A percentile compares a stretch with the other conserved stretches of the same genome.
Evolutionary conservation across 2,888 invertebrate species (phyloP).

Genomic region (Machimus atricapillus): DNA sequence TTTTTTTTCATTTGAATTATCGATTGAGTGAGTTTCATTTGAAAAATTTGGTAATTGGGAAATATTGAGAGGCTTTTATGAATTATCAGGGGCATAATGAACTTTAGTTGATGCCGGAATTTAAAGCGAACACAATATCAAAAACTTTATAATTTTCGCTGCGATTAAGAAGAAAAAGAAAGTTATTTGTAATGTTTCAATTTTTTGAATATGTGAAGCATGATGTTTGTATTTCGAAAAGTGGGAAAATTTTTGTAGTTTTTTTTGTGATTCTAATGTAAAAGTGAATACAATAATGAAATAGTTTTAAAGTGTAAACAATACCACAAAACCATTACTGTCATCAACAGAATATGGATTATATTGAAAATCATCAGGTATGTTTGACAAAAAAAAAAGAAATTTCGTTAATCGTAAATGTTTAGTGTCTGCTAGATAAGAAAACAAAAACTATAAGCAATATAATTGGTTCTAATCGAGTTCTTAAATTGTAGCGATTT

Average conservation of each 20-base stretch:
- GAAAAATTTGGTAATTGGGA: not conserved
- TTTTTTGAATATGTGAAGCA: not conserved
- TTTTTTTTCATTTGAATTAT: not conserved
- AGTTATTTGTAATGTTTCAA: not conserved
- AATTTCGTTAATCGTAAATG: too few species aligned
- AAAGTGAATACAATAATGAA: too few species aligned
- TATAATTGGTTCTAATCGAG: too few species aligned
- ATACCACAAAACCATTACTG: too few species aligned
- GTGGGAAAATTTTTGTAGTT: too few species aligned
- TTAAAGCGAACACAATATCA: not conserved
- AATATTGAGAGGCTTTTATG: not conserved
- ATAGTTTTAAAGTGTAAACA: too few species aligned
- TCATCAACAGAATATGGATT: not conserved
- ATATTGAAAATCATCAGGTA: not conserved
- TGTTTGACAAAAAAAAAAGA: too few species aligned
- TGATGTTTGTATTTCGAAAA: too few species aligned
- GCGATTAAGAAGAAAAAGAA: not conserved
- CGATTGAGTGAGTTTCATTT: not conserved
- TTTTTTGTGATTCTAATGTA: too few species aligned
- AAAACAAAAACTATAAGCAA: too few species aligned
- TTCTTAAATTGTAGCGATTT: too few species aligned
- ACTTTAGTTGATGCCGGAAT: conserved; percentile 14
- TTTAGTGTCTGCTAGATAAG: too few species aligned
- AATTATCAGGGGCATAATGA: not conserved
- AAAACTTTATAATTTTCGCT: not conserved